Base-by-base conservation (phyloP, 1,140 invertebrate species). In the Pseudomyrmex cubaensis region DNA sequence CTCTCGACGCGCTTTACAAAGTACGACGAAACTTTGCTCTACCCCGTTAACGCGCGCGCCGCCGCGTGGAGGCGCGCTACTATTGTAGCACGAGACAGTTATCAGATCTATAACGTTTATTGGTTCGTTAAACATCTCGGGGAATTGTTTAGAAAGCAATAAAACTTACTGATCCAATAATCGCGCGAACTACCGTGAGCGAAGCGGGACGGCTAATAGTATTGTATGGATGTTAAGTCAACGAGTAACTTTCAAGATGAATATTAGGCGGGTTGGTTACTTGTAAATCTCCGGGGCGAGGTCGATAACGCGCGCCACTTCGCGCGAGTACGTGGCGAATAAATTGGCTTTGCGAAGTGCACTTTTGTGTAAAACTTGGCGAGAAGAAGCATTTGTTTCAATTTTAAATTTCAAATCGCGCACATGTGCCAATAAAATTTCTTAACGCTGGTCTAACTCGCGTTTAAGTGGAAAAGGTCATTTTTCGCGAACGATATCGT, bases 91-190 rank as follows among this genome's bases (percentile, higher is more conserved):
- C 54, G 64, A 73, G 77, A 73, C 78, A 82, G 84, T 82, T 85
- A 85, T 67, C 84, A 82, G 76, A 73, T 78, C 76, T 52, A 74
- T 85, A 83, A 82, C 77, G 78, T 85, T 85, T 82, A 85, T 85
- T 67, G 84, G 48, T 85, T 85, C 84, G 69, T 85, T 85, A 85
- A 83, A 61, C 69, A 62, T 82, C 77, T 15, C 69, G 59, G 63
- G 5, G 52, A 85, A 85, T 85, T 82, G 84, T 73, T 85, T 82
- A 74, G 61, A 70, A 82, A 82, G 56, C 78, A 61, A 83, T 83
- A 83, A 85, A 85, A 85, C 62, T 82, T 73, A 74, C 69, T 64
- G 77, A 83, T 85, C 59, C 84, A 82, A 82, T 85, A 85, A 85
- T 61, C 76, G 64, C 74, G 54, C 35, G 35, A 35, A 77, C 72